These are phyloP conservation scores for Hylaea fasciaria DNA, from an alignment of 2,888 invertebrate genomes.

Conservation along the genomic window DNA sequence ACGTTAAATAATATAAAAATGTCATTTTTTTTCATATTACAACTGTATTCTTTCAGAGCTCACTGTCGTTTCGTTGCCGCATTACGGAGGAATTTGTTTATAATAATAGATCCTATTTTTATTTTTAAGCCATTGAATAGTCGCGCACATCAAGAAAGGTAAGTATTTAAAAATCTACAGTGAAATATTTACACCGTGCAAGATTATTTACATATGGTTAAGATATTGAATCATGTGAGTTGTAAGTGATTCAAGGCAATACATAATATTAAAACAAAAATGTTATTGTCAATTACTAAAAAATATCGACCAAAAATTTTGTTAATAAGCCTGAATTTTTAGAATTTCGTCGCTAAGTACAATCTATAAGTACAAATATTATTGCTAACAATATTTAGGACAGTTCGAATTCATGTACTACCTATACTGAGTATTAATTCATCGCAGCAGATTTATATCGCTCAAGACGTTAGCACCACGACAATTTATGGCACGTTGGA, in stretches of 20 bases:
- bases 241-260: constrained; percentile 23
- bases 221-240: neutral
- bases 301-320: constrained; percentile 19
- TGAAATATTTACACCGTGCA: constrained; percentile 45
- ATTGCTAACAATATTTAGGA: constrained; percentile 58
- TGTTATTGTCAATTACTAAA: constrained; percentile 36
- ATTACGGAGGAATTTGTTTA: neutral
- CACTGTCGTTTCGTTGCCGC: too few species aligned
- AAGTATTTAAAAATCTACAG: constrained; percentile 12
- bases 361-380: constrained; percentile 63
- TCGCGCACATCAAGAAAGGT: neutral
- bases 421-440: constrained; percentile 36
- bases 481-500: constrained; percentile 69
- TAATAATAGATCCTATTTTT: neutral
- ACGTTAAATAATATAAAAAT: too few species aligned
- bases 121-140: constrained; percentile 8
- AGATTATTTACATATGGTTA: constrained; percentile 49
- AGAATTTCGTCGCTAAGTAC: constrained; percentile 55
- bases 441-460: constrained; percentile 38
- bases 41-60: too few species aligned
- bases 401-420: constrained; percentile 38
- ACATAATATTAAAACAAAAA: constrained; percentile 25
- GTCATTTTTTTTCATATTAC: too few species aligned
- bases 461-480: constrained; percentile 60
- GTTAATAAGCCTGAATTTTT: constrained; percentile 16